These are phyloP conservation scores for Sussaba pulchella DNA, from an alignment of 2,888 invertebrate genomes.

Conservation along the genomic window DNA sequence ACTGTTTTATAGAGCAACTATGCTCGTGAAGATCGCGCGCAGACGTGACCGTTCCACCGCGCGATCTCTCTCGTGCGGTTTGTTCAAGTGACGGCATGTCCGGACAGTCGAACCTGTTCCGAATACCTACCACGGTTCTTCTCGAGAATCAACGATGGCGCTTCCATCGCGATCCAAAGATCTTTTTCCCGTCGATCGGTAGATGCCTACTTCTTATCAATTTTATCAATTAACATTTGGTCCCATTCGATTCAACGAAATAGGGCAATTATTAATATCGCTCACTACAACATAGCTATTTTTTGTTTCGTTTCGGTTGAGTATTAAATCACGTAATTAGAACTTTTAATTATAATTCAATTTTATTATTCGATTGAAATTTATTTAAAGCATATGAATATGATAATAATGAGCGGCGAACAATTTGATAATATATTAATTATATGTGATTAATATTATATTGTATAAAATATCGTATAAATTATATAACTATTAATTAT, in stretches of 20 bases:
- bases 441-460: too few relatives aligned
- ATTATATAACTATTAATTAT: too few relatives aligned
- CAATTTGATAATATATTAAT: too few relatives aligned
- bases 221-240: background rate
- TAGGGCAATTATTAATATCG: background rate
- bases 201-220: constrained; percentile 19
- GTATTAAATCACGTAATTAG: background rate
- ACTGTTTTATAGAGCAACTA: background rate
- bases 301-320: background rate
- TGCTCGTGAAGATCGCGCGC: constrained; percentile 15
- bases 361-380: too few relatives aligned
- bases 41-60: constrained; percentile 16
- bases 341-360: background rate
- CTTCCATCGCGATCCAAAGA: constrained; percentile 32
- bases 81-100: constrained; percentile 73
- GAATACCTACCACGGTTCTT: constrained; percentile 74
- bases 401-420: too few relatives aligned
- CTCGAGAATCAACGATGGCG: constrained; percentile 69
- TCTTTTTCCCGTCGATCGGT: constrained; percentile 25
- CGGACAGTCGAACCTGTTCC: constrained; percentile 79
- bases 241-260: background rate
- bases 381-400: too few relatives aligned
- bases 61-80: constrained; percentile 61
- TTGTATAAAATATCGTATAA: too few relatives aligned
- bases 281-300: background rate